phyloP scores from a whole-genome alignment of 2,113 vertebrate genomes.

The human (Homo sapiens) region DNA sequence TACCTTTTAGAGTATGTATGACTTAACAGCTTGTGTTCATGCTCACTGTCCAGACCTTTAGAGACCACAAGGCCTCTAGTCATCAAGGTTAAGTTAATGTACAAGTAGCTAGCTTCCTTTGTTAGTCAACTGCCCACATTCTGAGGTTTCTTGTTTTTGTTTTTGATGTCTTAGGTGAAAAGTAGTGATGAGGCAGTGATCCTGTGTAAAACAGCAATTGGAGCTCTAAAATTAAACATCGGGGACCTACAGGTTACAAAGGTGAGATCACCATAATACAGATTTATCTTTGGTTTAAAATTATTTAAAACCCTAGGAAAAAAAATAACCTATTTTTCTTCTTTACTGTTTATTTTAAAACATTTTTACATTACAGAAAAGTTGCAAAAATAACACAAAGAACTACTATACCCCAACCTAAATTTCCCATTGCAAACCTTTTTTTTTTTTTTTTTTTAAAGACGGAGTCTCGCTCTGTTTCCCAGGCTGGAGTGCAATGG shows the following conservation, averaged over 20 bases:
- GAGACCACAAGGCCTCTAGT: neutral
- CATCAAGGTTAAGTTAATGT: rapidly evolving
- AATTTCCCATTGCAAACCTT: rapidly evolving
- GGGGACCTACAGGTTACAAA: conserved; percentile 97
- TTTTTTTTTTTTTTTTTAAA: too few species aligned
- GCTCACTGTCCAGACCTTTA: neutral
- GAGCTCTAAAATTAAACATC: conserved; percentile 95
- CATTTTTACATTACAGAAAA: neutral
- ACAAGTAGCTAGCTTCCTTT: too few species aligned
- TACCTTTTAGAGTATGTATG: neutral
- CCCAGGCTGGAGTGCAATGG: too few species aligned
- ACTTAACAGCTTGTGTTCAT: too few species aligned
- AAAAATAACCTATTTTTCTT: neutral
- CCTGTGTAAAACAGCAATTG: conserved; percentile 96
- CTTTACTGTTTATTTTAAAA: neutral
- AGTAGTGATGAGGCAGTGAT: conserved; percentile 96
- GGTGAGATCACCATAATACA: conserved; percentile 79
- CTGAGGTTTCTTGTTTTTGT: neutral
- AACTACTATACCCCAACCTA: rapidly evolving
- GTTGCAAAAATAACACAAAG: neutral
- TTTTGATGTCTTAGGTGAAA: conserved; percentile 89
- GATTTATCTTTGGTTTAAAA: neutral
- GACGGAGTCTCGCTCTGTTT: too few species aligned
- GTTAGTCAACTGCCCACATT: neutral
- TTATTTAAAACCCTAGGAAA: neutral